Conservation (phyloP, 2,888 invertebrate genomes). For the Neoitamus cyanurus region DNA sequence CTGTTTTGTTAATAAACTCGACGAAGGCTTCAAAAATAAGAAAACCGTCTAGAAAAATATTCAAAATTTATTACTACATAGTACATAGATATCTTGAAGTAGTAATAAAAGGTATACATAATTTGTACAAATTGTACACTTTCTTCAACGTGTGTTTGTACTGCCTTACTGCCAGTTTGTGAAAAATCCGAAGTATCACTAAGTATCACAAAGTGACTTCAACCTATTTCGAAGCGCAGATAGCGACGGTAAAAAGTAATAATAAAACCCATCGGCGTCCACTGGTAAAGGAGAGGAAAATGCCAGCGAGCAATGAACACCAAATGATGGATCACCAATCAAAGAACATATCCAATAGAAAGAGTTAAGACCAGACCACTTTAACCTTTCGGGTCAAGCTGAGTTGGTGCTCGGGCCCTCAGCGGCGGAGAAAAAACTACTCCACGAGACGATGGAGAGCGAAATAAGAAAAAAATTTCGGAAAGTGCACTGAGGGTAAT, state of each 20-base stretch:
- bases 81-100: no score
- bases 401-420: not conserved
- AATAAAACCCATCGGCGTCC: not conserved
- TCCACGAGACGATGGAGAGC: not conserved
- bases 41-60: no score
- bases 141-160: no score
- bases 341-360: constrained; percentile 58
- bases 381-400: constrained; percentile 52
- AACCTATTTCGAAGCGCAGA: not conserved
- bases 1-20: no score
- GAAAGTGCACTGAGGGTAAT: constrained; percentile 40
- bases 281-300: not conserved
- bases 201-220: not conserved
- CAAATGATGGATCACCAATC: constrained; percentile 67
- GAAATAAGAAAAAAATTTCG: constrained; percentile 32
- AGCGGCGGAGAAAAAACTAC: not conserved
- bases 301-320: constrained; percentile 49
- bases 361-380: constrained; percentile 43
- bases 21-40: no score
- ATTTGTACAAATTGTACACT: no score
- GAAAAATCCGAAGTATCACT: not conserved
- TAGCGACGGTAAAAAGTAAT: constrained; percentile 1
- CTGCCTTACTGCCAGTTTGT: no score
- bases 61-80: no score
- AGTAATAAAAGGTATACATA: no score